Conservation (phyloP, 2,888 invertebrate genomes). For the Cosmopolites sordidus region DNA sequence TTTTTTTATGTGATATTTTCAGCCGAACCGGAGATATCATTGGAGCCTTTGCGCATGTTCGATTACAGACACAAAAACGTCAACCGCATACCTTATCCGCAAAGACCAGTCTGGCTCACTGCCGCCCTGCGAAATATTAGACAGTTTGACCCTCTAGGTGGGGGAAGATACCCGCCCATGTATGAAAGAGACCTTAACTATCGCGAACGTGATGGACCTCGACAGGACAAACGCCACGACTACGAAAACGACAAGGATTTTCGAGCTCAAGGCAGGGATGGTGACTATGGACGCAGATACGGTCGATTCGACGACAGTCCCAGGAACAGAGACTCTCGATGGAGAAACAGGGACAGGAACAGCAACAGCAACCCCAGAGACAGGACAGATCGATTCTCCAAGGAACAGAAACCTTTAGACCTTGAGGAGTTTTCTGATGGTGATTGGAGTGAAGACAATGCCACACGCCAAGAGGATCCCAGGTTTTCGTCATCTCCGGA, state of each 20-base stretch:
- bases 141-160: conserved; percentile 42
- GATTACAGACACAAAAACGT: conserved; percentile 65
- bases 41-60: conserved; percentile 63
- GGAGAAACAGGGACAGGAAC: not conserved
- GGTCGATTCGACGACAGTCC: not conserved
- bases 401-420: conserved; percentile 7
- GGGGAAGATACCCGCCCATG: conserved; percentile 14
- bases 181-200: not conserved
- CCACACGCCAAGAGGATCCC: not conserved
- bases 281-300: not conserved
- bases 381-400: no score
- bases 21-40: conserved; percentile 49
- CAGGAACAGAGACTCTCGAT: not conserved
- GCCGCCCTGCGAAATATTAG: conserved; percentile 40
- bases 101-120: conserved; percentile 44
- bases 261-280: not conserved
- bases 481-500: not conserved
- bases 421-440: conserved; percentile 26
- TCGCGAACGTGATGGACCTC: not conserved
- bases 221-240: no score
- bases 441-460: conserved; percentile 17
- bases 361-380: not conserved
- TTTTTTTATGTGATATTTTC: conserved; percentile 22
- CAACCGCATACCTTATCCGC: conserved; percentile 46
- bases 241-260: not conserved